Percentiles rank a stretch among this genome's conserved stretches.
These are phyloP conservation scores for Branchipolynoe longqiensis DNA, from an alignment of 2,888 invertebrate genomes.

Conservation along the genomic window DNA sequence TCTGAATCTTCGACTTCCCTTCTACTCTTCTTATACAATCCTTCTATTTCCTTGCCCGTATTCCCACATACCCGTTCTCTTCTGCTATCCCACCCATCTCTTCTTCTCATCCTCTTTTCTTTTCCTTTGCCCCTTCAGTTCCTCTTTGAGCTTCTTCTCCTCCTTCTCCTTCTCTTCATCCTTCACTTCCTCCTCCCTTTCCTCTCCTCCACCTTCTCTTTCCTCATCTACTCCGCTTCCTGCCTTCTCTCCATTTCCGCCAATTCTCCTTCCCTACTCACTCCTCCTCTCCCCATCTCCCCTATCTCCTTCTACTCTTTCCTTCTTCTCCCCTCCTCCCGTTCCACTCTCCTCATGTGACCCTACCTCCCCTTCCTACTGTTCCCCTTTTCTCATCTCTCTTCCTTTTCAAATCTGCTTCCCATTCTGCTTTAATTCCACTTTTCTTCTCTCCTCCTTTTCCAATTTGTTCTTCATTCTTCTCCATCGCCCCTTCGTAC, in stretches of 20 bases:
- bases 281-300: not conserved
- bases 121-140: no score
- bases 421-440: not conserved
- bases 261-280: constrained; percentile 10
- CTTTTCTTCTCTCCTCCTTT: not conserved
- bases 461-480: not conserved
- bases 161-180: no score
- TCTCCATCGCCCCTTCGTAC: not conserved
- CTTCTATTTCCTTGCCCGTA: no score
- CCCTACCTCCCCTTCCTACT: not conserved
- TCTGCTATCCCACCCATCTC: no score
- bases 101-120: no score
- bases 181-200: no score
- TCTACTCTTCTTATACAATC: no score
- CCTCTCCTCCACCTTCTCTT: no score
- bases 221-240: not conserved
- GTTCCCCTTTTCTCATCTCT: not conserved
- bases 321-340: not conserved
- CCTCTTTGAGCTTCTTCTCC: no score
- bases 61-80: no score
- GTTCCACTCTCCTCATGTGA: not conserved
- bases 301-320: not conserved
- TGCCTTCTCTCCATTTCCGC: constrained; percentile 17
- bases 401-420: not conserved
- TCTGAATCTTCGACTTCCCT: no score